These are phyloP conservation scores for Larimichthys polyactis DNA, from an alignment of 2,113 vertebrate genomes.

Conservation along the genomic window DNA sequence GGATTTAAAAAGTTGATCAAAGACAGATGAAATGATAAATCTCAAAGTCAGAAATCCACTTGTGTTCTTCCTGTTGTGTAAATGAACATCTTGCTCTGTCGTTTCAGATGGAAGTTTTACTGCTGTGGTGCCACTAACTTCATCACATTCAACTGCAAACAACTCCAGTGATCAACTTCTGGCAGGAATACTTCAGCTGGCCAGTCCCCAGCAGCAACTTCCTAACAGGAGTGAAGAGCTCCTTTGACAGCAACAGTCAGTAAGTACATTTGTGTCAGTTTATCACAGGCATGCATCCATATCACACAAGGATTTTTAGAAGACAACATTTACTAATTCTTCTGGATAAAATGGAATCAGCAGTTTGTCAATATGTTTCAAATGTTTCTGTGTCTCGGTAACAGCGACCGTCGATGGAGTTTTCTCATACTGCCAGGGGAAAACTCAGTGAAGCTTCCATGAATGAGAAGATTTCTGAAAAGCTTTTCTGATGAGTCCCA, in stretches of 20 bases:
- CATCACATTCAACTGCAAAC: background rate
- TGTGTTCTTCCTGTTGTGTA: too few relatives aligned
- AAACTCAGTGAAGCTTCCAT: too few relatives aligned
- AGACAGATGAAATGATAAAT: background rate
- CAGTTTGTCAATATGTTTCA: background rate
- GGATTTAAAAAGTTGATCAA: too few relatives aligned
- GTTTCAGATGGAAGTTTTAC: conserved; percentile 25
- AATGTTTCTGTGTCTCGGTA: too few relatives aligned
- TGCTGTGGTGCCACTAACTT: conserved; percentile 1
- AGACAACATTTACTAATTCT: background rate
- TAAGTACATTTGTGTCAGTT: background rate
- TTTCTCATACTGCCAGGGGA: background rate
- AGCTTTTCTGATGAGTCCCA: too few relatives aligned
- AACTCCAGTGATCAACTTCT: background rate
- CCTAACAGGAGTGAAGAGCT: background rate
- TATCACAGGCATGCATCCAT: too few relatives aligned
- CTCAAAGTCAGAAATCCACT: too few relatives aligned
- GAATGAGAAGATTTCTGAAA: too few relatives aligned
- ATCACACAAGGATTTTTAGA: background rate
- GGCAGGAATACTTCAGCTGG: conserved; percentile 1
- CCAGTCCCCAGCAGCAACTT: background rate
- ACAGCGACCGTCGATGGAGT: background rate
- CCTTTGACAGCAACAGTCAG: background rate
- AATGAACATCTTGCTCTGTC: background rate
- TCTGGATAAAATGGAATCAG: background rate